Evolutionary conservation across 2,888 invertebrate genomes (phyloP).

Genomic region (Strigamia maritima): DNA sequence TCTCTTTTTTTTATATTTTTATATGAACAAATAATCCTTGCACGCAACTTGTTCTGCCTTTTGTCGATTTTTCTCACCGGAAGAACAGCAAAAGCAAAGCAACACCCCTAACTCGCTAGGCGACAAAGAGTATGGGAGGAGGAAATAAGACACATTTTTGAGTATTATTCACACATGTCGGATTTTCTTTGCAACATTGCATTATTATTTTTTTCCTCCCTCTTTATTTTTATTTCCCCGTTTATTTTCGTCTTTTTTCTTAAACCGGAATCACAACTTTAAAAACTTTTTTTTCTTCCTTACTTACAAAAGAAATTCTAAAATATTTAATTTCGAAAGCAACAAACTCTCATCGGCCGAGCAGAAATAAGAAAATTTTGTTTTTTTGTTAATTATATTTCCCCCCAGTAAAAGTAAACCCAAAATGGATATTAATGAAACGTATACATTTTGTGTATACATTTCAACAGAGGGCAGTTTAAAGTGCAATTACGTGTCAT

Average conservation of each 20-base stretch:
- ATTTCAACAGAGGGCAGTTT: neutral
- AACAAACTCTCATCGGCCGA: no score
- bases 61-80: slow-evolving; percentile 17
- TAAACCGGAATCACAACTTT: neutral
- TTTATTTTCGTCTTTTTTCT: neutral
- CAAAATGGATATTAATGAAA: neutral
- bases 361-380: no score
- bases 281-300: neutral
- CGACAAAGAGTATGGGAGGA: neutral
- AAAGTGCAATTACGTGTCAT: neutral
- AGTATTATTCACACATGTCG: slow-evolving; percentile 29
- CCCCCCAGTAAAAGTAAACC: neutral
- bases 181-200: neutral
- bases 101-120: neutral
- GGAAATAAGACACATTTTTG: slow-evolving; percentile 17
- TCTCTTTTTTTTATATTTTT: slow-evolving; percentile 13
- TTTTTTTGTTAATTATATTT: neutral
- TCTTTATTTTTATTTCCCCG: neutral
- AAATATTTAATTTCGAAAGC: no score
- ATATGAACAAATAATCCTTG: slow-evolving; percentile 3
- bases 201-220: neutral
- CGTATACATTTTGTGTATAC: neutral
- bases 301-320: neutral
- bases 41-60: slow-evolving; percentile 11
- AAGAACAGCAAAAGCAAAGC: neutral